phyloP scores from a whole-genome alignment of 1,140 invertebrate species.

The Neodiprion pinetum region DNA sequence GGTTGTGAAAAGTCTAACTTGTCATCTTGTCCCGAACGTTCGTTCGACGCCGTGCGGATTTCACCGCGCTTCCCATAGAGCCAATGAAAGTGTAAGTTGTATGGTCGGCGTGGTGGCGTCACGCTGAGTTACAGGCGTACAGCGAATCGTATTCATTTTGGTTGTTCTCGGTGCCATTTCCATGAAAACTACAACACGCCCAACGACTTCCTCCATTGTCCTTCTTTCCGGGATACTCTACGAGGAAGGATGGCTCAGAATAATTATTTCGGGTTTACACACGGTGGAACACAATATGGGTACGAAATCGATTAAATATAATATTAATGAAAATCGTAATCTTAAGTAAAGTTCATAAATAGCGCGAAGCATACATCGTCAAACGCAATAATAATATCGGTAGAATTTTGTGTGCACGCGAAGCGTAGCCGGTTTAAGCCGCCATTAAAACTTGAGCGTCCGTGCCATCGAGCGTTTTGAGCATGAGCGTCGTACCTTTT shows the following conservation, averaged over 20 bases:
- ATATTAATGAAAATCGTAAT: slow-evolving; percentile 38
- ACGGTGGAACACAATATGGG: slow-evolving; percentile 90
- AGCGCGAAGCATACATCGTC: slow-evolving; percentile 18
- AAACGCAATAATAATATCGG: slow-evolving; percentile 21
- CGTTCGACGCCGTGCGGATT: too few relatives aligned
- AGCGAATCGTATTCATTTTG: too few relatives aligned
- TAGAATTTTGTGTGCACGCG: slow-evolving; percentile 33
- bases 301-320: slow-evolving; percentile 61
- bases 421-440: slow-evolving; percentile 49
- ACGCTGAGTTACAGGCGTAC: too few relatives aligned
- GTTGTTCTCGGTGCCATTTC: slow-evolving; percentile 32
- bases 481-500: neutral
- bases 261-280: slow-evolving; percentile 92
- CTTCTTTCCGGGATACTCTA: slow-evolving; percentile 58
- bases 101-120: too few relatives aligned
- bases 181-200: slow-evolving; percentile 53
- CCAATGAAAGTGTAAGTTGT: too few relatives aligned
- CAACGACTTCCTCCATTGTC: slow-evolving; percentile 56
- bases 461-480: slow-evolving; percentile 40
- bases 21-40: too few relatives aligned
- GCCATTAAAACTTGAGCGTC: slow-evolving; percentile 46
- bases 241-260: slow-evolving; percentile 80
- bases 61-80: too few relatives aligned
- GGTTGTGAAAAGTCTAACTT: too few relatives aligned
- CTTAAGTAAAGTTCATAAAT: slow-evolving; percentile 32